phyloP scores from a whole-genome alignment of 2,888 invertebrate species.

The Pyrgus malvae region DNA sequence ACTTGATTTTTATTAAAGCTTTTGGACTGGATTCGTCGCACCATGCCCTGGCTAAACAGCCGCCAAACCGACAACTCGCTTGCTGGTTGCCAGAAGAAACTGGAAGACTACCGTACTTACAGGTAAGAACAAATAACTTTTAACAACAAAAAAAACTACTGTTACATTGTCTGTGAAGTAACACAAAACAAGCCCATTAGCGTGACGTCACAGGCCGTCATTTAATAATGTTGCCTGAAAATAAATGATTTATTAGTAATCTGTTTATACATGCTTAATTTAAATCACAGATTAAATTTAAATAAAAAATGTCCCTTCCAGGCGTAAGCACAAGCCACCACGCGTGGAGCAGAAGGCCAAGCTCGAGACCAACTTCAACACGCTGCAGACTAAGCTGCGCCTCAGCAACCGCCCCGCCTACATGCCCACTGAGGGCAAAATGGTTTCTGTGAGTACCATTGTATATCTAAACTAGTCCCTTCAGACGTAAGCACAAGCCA shows the following conservation, averaged over 20 bases:
- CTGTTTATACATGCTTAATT: neutral
- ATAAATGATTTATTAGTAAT: neutral
- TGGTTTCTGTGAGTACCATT: slow-evolving; percentile 86
- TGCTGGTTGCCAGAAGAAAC: slow-evolving; percentile 97
- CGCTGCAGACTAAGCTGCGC: slow-evolving; percentile 98
- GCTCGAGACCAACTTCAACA: slow-evolving; percentile 99
- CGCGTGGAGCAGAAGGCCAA: slow-evolving; percentile 99
- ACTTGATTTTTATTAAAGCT: slow-evolving; percentile 82
- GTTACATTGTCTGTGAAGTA: no score
- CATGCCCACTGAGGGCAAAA: slow-evolving; percentile 99
- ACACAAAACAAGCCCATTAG: no score
- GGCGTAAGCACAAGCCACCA: slow-evolving; percentile 99
- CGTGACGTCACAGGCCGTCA: no score
- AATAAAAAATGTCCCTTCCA: slow-evolving; percentile 36
- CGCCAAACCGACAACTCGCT: slow-evolving; percentile 98
- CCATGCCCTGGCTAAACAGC: slow-evolving; percentile 98
- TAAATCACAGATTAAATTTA: no score
- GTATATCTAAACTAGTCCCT: slow-evolving; percentile 18
- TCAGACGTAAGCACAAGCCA: slow-evolving; percentile 97
- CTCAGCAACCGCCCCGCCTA: slow-evolving; percentile 99
- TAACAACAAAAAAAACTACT: neutral
- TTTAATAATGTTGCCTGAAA: neutral
- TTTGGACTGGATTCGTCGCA: slow-evolving; percentile 98
- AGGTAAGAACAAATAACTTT: slow-evolving; percentile 62
- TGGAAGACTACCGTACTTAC: slow-evolving; percentile 99